phyloP scores from a whole-genome alignment of 2,797 vertebrate genomes.

The Eptatretus atami region DNA sequence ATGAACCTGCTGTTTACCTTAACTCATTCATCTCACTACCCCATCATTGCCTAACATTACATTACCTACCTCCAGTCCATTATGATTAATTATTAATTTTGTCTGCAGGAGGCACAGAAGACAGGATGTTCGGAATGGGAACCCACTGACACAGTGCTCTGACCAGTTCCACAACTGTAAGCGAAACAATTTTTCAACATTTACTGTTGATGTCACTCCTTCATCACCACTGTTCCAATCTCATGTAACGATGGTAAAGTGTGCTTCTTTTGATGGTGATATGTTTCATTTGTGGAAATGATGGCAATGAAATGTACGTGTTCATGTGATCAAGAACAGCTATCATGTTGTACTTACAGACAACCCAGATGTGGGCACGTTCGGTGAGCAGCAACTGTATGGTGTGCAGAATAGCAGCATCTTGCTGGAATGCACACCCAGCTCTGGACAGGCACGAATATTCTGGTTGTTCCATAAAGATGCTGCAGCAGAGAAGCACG shows the following conservation, averaged over 20 bases:
- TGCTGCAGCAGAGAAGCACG: constrained; percentile 18
- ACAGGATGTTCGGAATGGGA: constrained; percentile 66
- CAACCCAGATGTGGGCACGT: not conserved
- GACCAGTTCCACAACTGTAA: constrained; percentile 10
- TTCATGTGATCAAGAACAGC: too few species aligned
- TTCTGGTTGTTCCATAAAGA: constrained; percentile 53
- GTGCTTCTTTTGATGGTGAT: too few species aligned
- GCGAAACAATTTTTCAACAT: not conserved
- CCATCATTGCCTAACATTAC: too few species aligned
- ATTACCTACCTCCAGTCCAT: too few species aligned
- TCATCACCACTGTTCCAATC: too few species aligned
- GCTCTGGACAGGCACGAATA: constrained; percentile 49
- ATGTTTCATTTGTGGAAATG: too few species aligned
- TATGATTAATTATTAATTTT: not conserved
- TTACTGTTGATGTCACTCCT: too few species aligned
- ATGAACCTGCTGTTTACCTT: too few species aligned
- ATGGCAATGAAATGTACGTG: too few species aligned
- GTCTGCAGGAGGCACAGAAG: constrained; percentile 43
- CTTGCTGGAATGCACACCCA: constrained; percentile 29
- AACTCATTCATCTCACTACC: too few species aligned
- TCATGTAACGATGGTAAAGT: too few species aligned
- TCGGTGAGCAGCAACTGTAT: constrained; percentile 32
- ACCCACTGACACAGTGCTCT: constrained; percentile 54
- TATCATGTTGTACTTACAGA: not conserved
- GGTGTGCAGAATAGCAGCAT: constrained; percentile 26